phyloP scores from a whole-genome alignment of 2,113 vertebrate species.

The Vidua chalybeata region DNA sequence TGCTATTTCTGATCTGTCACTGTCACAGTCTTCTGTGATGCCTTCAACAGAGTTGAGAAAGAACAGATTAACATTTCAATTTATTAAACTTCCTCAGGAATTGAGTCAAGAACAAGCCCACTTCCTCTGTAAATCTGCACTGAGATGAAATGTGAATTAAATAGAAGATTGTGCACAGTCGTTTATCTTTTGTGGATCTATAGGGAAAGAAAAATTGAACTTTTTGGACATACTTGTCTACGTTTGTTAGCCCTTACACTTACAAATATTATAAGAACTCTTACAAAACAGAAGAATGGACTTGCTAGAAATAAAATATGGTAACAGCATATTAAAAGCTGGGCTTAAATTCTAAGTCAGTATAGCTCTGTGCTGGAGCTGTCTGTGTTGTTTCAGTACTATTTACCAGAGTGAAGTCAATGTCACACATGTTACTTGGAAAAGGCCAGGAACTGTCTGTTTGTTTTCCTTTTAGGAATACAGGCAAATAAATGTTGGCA shows the following conservation, averaged over 20 bases:
- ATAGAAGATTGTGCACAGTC: neutral
- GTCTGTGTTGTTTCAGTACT: neutral
- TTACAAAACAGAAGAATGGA: neutral
- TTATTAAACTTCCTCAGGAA: constrained; percentile 63
- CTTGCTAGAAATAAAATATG: neutral
- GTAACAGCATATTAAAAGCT: neutral
- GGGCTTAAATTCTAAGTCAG: neutral
- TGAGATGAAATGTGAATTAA: neutral
- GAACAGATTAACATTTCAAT: constrained; percentile 63
- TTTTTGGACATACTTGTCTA: neutral
- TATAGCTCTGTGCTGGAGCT: neutral
- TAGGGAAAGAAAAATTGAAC: neutral
- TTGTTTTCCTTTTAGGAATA: neutral
- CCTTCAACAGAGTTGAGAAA: constrained; percentile 63
- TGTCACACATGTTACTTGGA: neutral
- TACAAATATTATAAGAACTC: neutral
- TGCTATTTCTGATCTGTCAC: constrained; percentile 36
- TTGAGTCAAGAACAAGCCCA: neutral
- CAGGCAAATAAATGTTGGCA: neutral
- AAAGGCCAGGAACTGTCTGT: neutral
- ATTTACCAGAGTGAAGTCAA: neutral
- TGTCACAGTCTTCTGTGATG: constrained; percentile 11
- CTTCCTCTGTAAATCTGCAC: constrained; percentile 16
- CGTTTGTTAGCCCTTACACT: neutral
- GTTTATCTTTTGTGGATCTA: neutral